These are phyloP conservation scores for Ptychodera flava DNA, from an alignment of 35 echinoderm and acorn worm species.

Conservation along the genomic window DNA sequence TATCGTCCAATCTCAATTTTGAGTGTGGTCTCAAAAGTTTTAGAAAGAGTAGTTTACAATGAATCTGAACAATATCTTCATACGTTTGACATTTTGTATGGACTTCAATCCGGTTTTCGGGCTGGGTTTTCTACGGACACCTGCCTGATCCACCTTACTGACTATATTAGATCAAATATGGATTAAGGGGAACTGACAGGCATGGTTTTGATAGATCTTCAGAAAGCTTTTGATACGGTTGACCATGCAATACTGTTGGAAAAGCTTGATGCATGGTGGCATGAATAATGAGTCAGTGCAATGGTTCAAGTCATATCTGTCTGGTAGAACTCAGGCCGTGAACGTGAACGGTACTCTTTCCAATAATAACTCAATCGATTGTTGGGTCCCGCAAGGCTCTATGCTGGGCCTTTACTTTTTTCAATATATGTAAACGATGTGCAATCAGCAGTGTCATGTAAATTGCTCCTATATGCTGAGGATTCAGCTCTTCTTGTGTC, in stretches of 20 bases:
- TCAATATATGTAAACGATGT: background rate
- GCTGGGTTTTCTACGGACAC: slow-evolving; percentile 22
- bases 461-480: background rate
- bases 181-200: slow-evolving; percentile 5
- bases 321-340: background rate
- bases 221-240: slow-evolving; percentile 34
- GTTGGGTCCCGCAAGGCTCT: background rate
- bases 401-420: background rate
- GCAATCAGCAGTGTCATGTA: background rate
- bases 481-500: background rate
- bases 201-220: slow-evolving; percentile 27
- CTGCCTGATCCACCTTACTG: slow-evolving; percentile 18
- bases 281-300: slow-evolving; percentile 18
- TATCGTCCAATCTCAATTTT: background rate
- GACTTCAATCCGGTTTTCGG: slow-evolving; percentile 17
- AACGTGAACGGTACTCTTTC: background rate
- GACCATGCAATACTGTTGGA: slow-evolving; percentile 22
- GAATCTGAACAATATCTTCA: background rate
- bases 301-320: slow-evolving; percentile 15
- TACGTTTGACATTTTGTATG: background rate
- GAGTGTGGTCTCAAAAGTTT: too few species aligned
- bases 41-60: slow-evolving; percentile 25
- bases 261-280: slow-evolving; percentile 15
- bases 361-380: background rate
- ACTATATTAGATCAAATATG: slow-evolving; percentile 19